Conservation (phyloP, 2,888 invertebrate species). For the Stenchaetothrips biformis region DNA sequence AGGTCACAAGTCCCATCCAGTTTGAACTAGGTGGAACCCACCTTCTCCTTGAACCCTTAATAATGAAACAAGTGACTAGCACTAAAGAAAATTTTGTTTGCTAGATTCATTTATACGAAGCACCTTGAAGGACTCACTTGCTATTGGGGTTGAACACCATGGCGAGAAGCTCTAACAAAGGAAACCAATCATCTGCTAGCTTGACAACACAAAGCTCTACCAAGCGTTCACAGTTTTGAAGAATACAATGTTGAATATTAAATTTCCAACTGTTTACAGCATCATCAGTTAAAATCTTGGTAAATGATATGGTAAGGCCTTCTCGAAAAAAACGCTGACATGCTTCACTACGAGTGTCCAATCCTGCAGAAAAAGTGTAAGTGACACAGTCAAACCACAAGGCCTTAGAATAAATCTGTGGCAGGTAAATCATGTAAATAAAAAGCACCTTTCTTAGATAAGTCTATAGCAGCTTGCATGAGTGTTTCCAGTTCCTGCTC, state of each 20-base stretch:
- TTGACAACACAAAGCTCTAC: conserved; percentile 90
- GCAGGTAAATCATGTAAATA: background rate
- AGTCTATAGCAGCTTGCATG: conserved; percentile 79
- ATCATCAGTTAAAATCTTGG: conserved; percentile 94
- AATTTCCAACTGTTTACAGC: conserved; percentile 97
- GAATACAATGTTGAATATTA: conserved; percentile 93
- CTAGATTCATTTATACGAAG: background rate
- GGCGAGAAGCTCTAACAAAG: conserved; percentile 83
- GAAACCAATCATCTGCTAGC: conserved; percentile 83
- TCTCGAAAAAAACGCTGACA: conserved; percentile 95
- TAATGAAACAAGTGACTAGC: too few species aligned
- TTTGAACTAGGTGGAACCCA: too few species aligned
- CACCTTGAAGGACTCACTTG: conserved; percentile 59
- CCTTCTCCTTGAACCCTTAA: too few species aligned
- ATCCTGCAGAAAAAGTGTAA: conserved; percentile 52
- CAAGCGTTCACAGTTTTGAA: conserved; percentile 86
- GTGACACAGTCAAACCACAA: conserved; percentile 5
- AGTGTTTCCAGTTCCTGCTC: conserved; percentile 93
- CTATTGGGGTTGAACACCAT: conserved; percentile 93
- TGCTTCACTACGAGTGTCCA: conserved; percentile 80
- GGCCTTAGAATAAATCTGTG: conserved; percentile 10
- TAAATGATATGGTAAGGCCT: conserved; percentile 88
- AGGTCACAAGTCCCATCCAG: too few species aligned
- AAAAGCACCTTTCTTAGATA: conserved; percentile 70
- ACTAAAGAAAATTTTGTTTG: background rate